These are phyloP conservation scores for Chloropsis hardwickii DNA, from an alignment of 2,113 vertebrate species.

Conservation along the genomic window DNA sequence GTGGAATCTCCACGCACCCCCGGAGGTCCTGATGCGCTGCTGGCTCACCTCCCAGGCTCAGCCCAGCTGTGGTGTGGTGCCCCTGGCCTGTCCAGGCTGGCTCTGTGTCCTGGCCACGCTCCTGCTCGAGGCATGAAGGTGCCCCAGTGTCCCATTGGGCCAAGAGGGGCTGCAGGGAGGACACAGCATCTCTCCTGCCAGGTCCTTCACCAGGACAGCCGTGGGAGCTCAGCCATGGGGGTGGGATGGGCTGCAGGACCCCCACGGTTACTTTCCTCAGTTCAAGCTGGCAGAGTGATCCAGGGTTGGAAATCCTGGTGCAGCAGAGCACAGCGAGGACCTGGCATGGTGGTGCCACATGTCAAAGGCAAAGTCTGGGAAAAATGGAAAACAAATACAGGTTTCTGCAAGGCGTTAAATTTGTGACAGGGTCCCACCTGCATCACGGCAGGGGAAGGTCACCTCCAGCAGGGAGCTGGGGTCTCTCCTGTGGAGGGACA, in stretches of 20 bases:
- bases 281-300: background rate
- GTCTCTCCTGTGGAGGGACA: fast-evolving
- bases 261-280: background rate
- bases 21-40: background rate
- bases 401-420: background rate
- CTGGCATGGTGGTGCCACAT: fast-evolving
- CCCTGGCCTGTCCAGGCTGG: background rate
- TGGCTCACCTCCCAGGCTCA: background rate
- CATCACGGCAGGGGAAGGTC: background rate
- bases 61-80: background rate
- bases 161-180: background rate
- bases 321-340: background rate
- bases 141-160: background rate
- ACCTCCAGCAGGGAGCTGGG: background rate
- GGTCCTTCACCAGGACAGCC: background rate
- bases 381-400: background rate
- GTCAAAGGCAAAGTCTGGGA: background rate
- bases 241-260: background rate
- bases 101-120: background rate
- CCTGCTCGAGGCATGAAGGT: background rate
- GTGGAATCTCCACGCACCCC: fast-evolving
- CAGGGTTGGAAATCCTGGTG: background rate
- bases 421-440: background rate
- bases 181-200: fast-evolving
- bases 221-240: fast-evolving